These are phyloP conservation scores for Meiosimyza platycephala DNA, from an alignment of 2,888 invertebrate genomes.

Conservation along the genomic window DNA sequence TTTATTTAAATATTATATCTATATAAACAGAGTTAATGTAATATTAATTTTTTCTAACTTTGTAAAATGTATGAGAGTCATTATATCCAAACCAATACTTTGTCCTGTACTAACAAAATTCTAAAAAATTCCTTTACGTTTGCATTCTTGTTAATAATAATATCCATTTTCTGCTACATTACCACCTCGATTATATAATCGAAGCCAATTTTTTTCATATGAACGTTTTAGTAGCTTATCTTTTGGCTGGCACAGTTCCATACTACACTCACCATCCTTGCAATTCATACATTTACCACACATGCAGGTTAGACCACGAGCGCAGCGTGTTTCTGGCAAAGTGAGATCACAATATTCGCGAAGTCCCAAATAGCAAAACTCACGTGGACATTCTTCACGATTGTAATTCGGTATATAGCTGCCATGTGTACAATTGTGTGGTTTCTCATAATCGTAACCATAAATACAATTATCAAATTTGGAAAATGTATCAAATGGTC, in stretches of 20 bases:
- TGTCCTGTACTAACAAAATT: too few relatives aligned
- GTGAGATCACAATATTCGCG: constrained; percentile 15
- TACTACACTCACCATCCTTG: constrained; percentile 1
- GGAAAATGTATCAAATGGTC: not conserved
- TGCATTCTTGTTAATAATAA: not conserved
- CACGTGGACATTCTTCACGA: constrained; percentile 5
- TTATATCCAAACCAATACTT: too few relatives aligned
- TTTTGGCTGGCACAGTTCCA: constrained; percentile 17
- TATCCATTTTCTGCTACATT: not conserved
- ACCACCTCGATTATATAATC: not conserved
- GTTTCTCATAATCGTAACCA: constrained; percentile 7
- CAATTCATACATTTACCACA: constrained; percentile 28
- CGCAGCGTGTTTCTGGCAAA: constrained; percentile 17
- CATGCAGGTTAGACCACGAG: constrained; percentile 24
- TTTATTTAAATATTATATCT: too few relatives aligned
- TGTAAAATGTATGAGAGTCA: too few relatives aligned
- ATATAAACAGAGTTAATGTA: too few relatives aligned
- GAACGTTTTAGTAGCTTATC: constrained; percentile 4
- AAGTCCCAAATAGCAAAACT: constrained; percentile 20
- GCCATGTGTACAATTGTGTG: constrained; percentile 17
- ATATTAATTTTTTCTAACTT: too few relatives aligned
- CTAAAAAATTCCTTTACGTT: too few relatives aligned
- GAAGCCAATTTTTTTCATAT: not conserved
- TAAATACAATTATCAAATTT: too few relatives aligned
- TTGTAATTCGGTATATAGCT: constrained; percentile 3